Evolutionary conservation across 2,797 vertebrate genomes (phyloP), one percentile per base, ranked within the genome.

Genomic region (Urosaurus nigricauda): DNA sequence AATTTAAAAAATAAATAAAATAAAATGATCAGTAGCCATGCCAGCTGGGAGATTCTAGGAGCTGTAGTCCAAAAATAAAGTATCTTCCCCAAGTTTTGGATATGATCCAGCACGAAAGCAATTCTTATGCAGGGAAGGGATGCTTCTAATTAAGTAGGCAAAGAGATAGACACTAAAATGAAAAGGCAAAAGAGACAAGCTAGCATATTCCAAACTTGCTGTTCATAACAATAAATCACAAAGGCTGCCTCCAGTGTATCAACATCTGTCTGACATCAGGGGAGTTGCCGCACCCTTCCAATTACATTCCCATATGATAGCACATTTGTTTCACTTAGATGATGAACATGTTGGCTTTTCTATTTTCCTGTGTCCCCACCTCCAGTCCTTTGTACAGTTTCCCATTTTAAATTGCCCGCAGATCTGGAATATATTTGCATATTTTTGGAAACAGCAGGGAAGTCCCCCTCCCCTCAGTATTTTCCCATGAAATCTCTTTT

Each of bases 341-440:
- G 92, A 94, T 92, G 94, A 89, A 19, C 63, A 71, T 71, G 21
- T 92, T 93, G 87, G 92, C 89, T 96, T 96, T 97, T 96, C 94
- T 95, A 96, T 97, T 96, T 97, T 97, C 96, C 95, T 97, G 95
- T 94, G 90, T 89, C 95, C 92, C 94, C 92, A 95, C 92, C 92
- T 94, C 94, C 90, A 93, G 90, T 85, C 94, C 94, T 95, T 93
- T 93, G 83, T 90, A 83, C 94, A 96, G 96, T 95, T 96, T 94
- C 93, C 92, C 92, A 96, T 94, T 94, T 94, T 94, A 96, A 97
- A 97, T 97, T 96, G 94, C 96, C 95, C 95, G 91, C 96, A 97
- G 97, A 93, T 94, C 94, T 97, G 94, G 92, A 92, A 95, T 95
- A 95, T 95, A 96, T 96, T 96, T 96, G 95, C 89, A 92, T 94